A percentile compares a stretch with the other conserved stretches of the same genome.
phyloP scores from a whole-genome alignment of 2,113 vertebrate species.

The Epinephelus moara region DNA sequence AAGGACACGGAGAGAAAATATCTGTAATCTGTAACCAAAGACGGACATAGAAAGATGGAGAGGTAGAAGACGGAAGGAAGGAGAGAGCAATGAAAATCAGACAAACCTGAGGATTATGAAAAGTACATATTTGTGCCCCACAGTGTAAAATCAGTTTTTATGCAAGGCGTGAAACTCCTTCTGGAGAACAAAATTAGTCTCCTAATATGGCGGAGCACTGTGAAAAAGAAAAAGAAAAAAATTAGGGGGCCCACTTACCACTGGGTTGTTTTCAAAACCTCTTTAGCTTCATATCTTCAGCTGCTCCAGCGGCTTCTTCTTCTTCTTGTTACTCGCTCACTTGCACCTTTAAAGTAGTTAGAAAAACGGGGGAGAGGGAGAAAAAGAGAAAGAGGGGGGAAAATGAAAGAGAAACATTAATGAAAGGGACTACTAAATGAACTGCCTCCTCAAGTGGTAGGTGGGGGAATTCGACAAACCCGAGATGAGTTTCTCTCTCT shows the following conservation, averaged over 20 bases:
- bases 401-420: constrained; percentile 82
- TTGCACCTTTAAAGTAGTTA: constrained; percentile 76
- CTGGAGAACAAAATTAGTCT: constrained; percentile 33
- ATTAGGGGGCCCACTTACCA: constrained; percentile 74
- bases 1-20: neutral
- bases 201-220: constrained; percentile 45
- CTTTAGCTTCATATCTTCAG: constrained; percentile 85
- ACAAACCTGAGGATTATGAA: neutral
- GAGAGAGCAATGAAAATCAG: neutral
- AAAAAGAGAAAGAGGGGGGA: constrained; percentile 43
- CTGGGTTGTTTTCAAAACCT: constrained; percentile 81
- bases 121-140: constrained; percentile 16
- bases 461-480: constrained; percentile 68
- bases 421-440: constrained; percentile 83
- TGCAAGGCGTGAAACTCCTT: neutral
- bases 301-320: constrained; percentile 68
- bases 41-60: neutral
- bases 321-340: constrained; percentile 60
- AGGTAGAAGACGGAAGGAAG: neutral
- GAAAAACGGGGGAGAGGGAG: constrained; percentile 42
- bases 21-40: constrained; percentile 11
- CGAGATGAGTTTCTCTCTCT: constrained; percentile 62
- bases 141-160: constrained; percentile 21
- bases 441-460: constrained; percentile 70
- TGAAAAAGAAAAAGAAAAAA: constrained; percentile 14